Evolutionary conservation across 2,113 vertebrate species (phyloP).

Genomic region (Tympanuchus pallidicinctus): DNA sequence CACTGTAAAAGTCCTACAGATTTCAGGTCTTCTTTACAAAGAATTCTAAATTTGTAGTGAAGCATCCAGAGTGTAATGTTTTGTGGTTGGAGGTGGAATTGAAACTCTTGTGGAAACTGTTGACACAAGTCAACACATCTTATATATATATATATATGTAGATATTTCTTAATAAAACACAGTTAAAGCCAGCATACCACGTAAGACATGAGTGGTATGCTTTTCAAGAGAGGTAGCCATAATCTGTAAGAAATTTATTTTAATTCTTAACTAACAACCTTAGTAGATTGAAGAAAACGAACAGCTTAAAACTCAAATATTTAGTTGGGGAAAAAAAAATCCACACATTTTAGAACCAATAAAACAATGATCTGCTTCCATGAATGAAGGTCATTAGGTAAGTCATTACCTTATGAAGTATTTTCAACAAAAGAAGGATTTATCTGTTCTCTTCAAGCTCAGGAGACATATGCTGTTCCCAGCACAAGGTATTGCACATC

Average conservation of each 20-base stretch:
- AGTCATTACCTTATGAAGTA: not conserved
- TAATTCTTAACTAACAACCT: not conserved
- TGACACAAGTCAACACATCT: rapidly evolving
- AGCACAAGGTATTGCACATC: not conserved
- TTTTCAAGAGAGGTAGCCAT: not conserved
- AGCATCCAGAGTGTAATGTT: not conserved
- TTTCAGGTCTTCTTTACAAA: not conserved
- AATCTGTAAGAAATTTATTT: not conserved
- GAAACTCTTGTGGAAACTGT: not conserved
- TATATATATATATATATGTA: too few species aligned
- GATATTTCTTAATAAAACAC: not conserved
- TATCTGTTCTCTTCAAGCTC: not conserved
- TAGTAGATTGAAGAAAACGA: not conserved
- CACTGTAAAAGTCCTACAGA: not conserved
- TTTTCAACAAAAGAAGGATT: not conserved
- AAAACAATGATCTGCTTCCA: not conserved
- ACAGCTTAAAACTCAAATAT: not conserved
- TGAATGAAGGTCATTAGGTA: not conserved
- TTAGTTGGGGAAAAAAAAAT: not conserved
- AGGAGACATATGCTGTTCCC: not conserved
- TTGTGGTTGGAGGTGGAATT: not conserved
- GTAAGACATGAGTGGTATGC: not conserved
- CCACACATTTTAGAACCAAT: not conserved
- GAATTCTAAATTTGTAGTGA: not conserved
- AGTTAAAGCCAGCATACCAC: not conserved